Evolutionary conservation across 2,888 invertebrate species (phyloP).

Genomic region (Colostygia pectinataria): DNA sequence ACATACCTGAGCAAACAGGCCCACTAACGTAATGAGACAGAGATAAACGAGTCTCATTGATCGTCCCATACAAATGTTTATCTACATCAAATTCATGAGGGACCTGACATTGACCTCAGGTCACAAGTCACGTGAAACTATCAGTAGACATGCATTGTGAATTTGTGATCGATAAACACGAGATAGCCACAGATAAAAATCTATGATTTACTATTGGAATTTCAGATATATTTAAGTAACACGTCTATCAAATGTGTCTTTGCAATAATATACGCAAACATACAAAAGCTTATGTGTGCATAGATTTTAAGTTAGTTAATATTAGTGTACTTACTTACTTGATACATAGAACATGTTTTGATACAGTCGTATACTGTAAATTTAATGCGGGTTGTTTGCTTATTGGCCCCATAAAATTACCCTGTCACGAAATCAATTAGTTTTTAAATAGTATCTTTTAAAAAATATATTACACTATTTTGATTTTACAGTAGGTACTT

Average conservation of each 20-base stretch:
- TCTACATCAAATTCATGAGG: slow-evolving; percentile 34
- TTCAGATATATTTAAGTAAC: not conserved
- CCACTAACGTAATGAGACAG: slow-evolving; percentile 21
- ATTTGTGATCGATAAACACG: slow-evolving; percentile 8
- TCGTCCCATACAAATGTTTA: slow-evolving; percentile 21
- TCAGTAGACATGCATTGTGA: slow-evolving; percentile 15
- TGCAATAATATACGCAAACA: not conserved
- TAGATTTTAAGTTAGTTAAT: too few relatives aligned
- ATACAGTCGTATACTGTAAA: too few relatives aligned
- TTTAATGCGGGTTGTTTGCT: too few relatives aligned
- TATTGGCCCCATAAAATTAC: too few relatives aligned
- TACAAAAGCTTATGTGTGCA: too few relatives aligned
- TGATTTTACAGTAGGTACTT: too few relatives aligned
- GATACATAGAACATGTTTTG: too few relatives aligned
- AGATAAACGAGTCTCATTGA: slow-evolving; percentile 24
- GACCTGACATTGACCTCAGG: slow-evolving; percentile 49
- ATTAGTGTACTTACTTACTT: too few relatives aligned
- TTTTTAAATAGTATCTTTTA: too few relatives aligned
- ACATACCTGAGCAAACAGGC: not conserved
- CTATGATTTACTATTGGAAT: not conserved
- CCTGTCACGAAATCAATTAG: too few relatives aligned
- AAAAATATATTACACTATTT: too few relatives aligned
- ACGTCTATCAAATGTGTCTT: too few relatives aligned
- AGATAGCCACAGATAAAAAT: slow-evolving; percentile 11
- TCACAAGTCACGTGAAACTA: slow-evolving; percentile 15